Evolutionary conservation across 2,888 invertebrate genomes (phyloP).

Genomic region (Pegoplata infirma): DNA sequence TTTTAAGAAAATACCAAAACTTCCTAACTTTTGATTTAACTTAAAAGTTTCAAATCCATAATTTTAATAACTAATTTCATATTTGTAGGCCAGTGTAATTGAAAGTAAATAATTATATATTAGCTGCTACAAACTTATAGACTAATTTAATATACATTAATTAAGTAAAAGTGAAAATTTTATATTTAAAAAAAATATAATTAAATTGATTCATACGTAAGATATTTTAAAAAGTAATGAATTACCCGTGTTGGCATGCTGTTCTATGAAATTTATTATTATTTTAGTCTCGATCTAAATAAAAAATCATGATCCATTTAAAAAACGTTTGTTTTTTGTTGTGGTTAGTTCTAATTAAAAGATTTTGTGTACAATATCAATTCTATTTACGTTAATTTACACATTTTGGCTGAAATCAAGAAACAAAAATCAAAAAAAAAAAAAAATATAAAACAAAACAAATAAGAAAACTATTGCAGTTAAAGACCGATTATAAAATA

Average conservation of each 20-base stretch:
- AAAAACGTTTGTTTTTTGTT: not conserved
- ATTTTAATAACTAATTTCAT: too few relatives aligned
- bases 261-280: not conserved
- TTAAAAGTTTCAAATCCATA: too few relatives aligned
- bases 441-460: too few relatives aligned
- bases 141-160: not conserved
- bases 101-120: not conserved
- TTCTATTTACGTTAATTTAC: slow-evolving; percentile 27
- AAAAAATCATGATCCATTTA: slow-evolving; percentile 32
- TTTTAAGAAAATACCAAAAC: too few relatives aligned
- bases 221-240: not conserved
- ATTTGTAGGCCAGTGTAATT: not conserved
- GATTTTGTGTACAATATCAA: not conserved
- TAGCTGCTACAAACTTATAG: too few relatives aligned
- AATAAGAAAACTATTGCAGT: too few relatives aligned
- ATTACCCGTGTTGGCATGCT: not conserved
- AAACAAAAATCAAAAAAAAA: too few relatives aligned
- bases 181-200: not conserved
- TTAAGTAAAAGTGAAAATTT: not conserved
- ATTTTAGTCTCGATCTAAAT: slow-evolving; percentile 11
- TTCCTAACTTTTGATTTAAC: too few relatives aligned
- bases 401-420: not conserved
- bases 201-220: not conserved
- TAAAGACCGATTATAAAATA: too few relatives aligned
- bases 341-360: slow-evolving; percentile 28